Evolutionary conservation across 2,113 vertebrate species (phyloP).

Genomic region (Podiceps cristatus): DNA sequence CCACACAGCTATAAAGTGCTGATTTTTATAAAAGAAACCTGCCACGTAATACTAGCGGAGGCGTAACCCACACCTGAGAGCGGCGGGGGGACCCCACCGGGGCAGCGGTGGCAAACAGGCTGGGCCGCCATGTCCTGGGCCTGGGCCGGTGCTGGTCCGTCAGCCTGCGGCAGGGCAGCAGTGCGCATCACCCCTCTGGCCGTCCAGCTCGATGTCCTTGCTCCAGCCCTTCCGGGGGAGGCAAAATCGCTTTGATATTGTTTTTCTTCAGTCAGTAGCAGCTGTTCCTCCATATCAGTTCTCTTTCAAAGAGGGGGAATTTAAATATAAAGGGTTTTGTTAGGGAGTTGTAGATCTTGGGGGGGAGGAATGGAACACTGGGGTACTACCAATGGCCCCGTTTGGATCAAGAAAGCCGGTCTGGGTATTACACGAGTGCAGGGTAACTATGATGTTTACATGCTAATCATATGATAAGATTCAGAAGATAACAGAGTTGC

Average conservation of each 20-base stretch:
- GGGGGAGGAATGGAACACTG: not conserved
- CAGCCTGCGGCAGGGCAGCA: not conserved
- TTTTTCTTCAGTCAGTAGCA: not conserved
- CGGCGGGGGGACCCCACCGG: not conserved
- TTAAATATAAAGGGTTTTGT: not conserved
- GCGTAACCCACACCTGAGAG: fast-evolving
- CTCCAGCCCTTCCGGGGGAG: not conserved
- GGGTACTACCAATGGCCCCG: not conserved
- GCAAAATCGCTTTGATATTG: not conserved
- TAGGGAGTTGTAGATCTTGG: not conserved
- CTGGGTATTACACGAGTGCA: not conserved
- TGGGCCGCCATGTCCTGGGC: not conserved
- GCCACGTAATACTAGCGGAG: fast-evolving
- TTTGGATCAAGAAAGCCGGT: not conserved
- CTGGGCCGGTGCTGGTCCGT: not conserved
- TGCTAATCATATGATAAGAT: not conserved
- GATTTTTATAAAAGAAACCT: not conserved
- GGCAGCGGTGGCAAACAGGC: not conserved
- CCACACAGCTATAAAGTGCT: not conserved
- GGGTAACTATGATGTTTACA: not conserved
- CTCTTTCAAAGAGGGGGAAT: not conserved
- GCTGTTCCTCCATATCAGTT: fast-evolving
- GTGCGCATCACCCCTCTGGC: fast-evolving
- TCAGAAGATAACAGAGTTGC: not conserved
- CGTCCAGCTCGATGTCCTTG: fast-evolving